A percentile compares a stretch with the other conserved stretches of the same genome.
Evolutionary conservation across 2,113 vertebrate genomes (phyloP).

Genomic region (Embiotoca jacksoni): DNA sequence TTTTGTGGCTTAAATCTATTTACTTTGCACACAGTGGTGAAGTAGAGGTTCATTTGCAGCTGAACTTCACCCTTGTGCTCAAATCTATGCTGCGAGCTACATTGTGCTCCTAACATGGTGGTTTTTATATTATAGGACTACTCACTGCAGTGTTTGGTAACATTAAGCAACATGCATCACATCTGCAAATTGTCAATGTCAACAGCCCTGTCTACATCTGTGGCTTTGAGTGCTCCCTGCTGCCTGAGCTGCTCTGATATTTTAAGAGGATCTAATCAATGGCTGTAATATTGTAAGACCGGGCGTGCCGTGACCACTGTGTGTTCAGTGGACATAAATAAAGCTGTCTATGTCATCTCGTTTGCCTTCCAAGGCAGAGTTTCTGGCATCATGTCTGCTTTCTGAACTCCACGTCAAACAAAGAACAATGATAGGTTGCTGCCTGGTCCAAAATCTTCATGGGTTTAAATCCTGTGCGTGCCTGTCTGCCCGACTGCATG

Average conservation of each 20-base stretch:
- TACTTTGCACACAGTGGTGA: neutral
- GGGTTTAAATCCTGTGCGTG: constrained; percentile 49
- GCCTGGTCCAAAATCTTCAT: constrained; percentile 18
- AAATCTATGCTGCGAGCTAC: neutral
- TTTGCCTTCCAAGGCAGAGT: neutral
- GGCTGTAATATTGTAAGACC: constrained; percentile 23
- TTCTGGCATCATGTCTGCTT: constrained; percentile 6
- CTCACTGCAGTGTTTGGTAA: neutral
- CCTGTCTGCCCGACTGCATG: constrained; percentile 20
- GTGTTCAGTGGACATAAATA: constrained; percentile 12
- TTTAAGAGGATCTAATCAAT: constrained; percentile 48
- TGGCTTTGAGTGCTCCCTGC: constrained; percentile 26
- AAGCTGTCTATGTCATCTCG: constrained; percentile 10
- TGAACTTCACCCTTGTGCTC: neutral
- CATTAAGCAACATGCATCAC: neutral
- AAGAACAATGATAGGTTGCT: constrained; percentile 9
- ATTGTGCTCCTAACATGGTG: neutral
- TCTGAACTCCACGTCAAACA: constrained; percentile 3
- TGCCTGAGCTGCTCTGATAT: constrained; percentile 39
- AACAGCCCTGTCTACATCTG: constrained; percentile 29
- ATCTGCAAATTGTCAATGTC: constrained; percentile 13
- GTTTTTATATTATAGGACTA: neutral
- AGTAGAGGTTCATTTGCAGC: neutral
- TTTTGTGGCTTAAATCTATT: constrained; percentile 16
- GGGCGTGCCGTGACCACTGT: constrained; percentile 5